phyloP scores from a whole-genome alignment of 2,888 invertebrate genomes.

The Macrosiphum euphorbiae region DNA sequence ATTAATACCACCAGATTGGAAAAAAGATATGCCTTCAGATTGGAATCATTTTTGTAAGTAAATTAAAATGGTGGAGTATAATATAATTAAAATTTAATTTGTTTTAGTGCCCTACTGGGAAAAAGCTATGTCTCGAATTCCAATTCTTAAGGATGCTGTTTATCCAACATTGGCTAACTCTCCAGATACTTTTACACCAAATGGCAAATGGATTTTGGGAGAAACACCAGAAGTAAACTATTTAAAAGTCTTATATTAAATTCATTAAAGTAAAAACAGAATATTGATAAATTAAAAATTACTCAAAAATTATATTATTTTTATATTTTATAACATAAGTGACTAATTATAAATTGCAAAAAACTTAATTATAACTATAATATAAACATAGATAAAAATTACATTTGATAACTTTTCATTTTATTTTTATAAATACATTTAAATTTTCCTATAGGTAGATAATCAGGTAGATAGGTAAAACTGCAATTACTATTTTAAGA shows the following conservation, averaged over 20 bases:
- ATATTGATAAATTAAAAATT: not conserved
- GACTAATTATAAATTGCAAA: not conserved
- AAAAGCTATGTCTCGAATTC: conserved; percentile 74
- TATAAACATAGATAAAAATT: not conserved
- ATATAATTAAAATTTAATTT: conserved; percentile 18
- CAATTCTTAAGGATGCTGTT: conserved; percentile 73
- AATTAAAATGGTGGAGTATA: not conserved
- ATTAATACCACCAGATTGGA: conserved; percentile 73
- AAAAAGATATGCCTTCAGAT: conserved; percentile 70
- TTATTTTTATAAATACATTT: not conserved
- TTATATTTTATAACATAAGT: not conserved
- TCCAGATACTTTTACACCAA: conserved; percentile 81
- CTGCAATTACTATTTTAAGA: not conserved
- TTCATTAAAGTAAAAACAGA: not conserved
- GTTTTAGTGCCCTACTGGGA: conserved; percentile 73
- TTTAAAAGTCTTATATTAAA: not conserved
- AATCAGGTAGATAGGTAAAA: not conserved
- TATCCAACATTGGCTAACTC: conserved; percentile 75
- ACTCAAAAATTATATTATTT: not conserved
- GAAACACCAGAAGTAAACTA: conserved; percentile 75
- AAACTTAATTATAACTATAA: not conserved
- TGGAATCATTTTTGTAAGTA: conserved; percentile 76
- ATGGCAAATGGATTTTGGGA: conserved; percentile 79
- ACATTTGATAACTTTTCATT: not conserved
- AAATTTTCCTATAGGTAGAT: not conserved